Evolutionary conservation across 2,113 vertebrate genomes (phyloP), one percentile per base, ranked within the genome.

Genomic region (Nanorana parkeri): DNA sequence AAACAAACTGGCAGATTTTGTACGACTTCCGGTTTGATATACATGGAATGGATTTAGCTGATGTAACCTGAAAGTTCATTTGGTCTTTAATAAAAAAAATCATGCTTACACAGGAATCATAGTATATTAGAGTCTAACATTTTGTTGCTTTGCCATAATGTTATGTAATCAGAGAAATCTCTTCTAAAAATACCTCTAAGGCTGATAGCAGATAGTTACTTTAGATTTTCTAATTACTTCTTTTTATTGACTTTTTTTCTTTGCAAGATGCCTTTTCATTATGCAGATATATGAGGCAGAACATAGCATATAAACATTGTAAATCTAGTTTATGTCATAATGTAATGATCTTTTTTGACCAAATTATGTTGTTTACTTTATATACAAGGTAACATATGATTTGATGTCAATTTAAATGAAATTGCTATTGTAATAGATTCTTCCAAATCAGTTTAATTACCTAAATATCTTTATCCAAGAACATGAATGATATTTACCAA

Each of bases 281-380:
- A 68, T 32, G 68, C 64, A 68, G 77, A 68, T 78, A 68, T 78
- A 78, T 78, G 77, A 78, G 64, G 77, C 77, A 68, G 64, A 68
- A 78, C 64, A 78, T 78, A 68, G 54, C 68, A 52, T 52, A 78
- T 36, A 66, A 78, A 58, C 65, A 68, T 68, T 58, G 52, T 68
- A 78, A 68, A 68, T 66, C 54, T 68, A 68, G 26, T 78, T 78
- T 58, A 78, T 68, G 36, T 78, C 17, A 68, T 58, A 68, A 32
- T 24, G 24, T 29, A 78, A 68, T 68, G 77, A 75, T 68, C 20
- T 36, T 32, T 67, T 67, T 68, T 56, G 61, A 68, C 61, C 67
- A 54, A 32, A 56, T 68, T 2, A 68, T 78, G 28, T 52, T 64
- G 61, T 68, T 78, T 68, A 56, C 65, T 68, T 78, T 78, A 67